Conservation (phyloP, 2,113 vertebrate species). For the Dromas ardeola region DNA sequence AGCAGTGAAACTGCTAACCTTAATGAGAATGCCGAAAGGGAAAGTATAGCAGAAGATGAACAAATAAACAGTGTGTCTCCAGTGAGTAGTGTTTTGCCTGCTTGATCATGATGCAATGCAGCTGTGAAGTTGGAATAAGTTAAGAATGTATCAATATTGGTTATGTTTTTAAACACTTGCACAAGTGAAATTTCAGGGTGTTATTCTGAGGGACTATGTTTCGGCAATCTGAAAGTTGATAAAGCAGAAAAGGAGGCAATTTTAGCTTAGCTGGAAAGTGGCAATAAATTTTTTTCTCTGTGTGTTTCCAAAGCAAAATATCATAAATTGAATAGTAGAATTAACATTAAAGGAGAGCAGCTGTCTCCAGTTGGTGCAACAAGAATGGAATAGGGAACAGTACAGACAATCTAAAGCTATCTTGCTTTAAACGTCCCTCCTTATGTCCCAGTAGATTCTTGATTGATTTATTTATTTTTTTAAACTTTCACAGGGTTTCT, state of each 20-base stretch:
- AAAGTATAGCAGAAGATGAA: conserved; percentile 70
- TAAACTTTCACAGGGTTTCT: not conserved
- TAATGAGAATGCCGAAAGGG: conserved; percentile 75
- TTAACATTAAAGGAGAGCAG: not conserved
- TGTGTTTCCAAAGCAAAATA: conserved; percentile 6
- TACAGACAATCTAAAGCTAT: not conserved
- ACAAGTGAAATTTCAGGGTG: not conserved
- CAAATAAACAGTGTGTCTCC: conserved; percentile 69
- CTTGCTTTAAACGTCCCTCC: not conserved
- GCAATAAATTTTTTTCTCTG: not conserved
- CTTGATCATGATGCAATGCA: not conserved
- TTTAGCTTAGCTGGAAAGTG: not conserved
- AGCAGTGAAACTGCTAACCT: conserved; percentile 81
- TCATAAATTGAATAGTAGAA: not conserved
- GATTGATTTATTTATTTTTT: not conserved
- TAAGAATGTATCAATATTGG: not conserved
- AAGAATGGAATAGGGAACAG: not conserved
- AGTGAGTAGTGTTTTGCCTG: conserved; percentile 69
- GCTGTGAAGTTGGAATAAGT: conserved; percentile 5
- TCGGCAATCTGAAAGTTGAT: not conserved
- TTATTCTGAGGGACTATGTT: not conserved
- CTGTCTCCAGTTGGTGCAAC: not conserved
- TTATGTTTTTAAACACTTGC: conserved; percentile 15
- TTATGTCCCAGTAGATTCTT: not conserved
- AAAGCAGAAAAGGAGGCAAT: not conserved